A percentile compares a stretch with the other conserved stretches of the same genome.
Conservation (phyloP, 2,113 vertebrate genomes). For the Bambusicola thoracicus region DNA sequence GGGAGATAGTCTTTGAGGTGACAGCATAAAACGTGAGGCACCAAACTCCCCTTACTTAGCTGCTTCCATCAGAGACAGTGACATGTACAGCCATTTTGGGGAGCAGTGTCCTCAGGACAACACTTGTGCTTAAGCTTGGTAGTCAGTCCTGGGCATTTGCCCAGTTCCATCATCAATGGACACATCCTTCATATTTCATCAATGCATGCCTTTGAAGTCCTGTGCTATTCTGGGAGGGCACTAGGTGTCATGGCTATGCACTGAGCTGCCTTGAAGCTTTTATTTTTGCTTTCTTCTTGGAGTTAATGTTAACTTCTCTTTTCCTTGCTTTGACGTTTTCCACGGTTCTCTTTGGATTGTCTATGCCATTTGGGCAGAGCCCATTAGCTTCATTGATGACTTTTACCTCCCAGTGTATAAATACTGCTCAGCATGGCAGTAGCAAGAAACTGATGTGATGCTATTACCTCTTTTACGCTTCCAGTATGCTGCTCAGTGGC, state of each 20-base stretch:
- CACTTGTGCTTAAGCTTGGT: not conserved
- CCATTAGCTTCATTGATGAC: not conserved
- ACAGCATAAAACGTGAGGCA: not conserved
- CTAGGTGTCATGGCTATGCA: not conserved
- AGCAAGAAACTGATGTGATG: not conserved
- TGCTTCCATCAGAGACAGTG: not conserved
- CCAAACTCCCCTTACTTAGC: rapidly evolving
- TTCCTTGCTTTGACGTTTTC: not conserved
- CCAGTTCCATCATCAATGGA: not conserved
- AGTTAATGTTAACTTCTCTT: not conserved
- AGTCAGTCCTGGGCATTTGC: not conserved
- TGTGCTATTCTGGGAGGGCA: not conserved
- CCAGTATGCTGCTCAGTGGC: not conserved
- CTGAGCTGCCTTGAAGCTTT: not conserved
- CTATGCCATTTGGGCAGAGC: not conserved
- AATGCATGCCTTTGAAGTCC: not conserved
- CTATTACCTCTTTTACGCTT: not conserved
- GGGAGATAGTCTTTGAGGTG: not conserved
- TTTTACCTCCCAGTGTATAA: not conserved
- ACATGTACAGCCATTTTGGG: not conserved
- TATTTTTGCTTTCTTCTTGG: not conserved
- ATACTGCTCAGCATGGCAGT: not conserved
- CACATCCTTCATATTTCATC: not conserved
- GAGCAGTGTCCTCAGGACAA: not conserved
- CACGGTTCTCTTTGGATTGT: not conserved